Conservation (phyloP, 2,797 vertebrate genomes). For the Pteropus rufus region DNA sequence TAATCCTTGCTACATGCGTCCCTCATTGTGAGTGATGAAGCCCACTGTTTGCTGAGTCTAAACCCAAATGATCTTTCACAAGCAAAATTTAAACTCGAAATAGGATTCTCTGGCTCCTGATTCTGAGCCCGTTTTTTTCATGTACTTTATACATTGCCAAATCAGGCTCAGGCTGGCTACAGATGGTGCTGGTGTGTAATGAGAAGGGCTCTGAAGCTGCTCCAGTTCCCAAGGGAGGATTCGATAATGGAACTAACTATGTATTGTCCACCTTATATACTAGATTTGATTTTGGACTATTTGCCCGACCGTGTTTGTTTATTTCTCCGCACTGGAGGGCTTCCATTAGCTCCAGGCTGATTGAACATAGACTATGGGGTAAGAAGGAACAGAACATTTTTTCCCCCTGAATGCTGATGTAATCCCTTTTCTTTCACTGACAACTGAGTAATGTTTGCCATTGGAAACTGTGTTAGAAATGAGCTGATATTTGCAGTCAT, state of each 20-base stretch:
- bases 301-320: constrained; percentile 91
- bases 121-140: constrained; percentile 89
- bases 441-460: constrained; percentile 74
- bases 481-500: constrained; percentile 53
- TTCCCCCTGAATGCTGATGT: constrained; percentile 78
- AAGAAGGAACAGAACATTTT: constrained; percentile 76
- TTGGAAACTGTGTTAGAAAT: constrained; percentile 74
- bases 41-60: constrained; percentile 96
- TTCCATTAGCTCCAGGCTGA: constrained; percentile 86
- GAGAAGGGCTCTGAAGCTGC: constrained; percentile 88
- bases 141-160: constrained; percentile 96
- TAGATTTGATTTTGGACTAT: constrained; percentile 94
- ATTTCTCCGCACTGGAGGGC: constrained; percentile 87
- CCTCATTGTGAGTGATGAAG: constrained; percentile 97
- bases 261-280: constrained; percentile 88
- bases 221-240: constrained; percentile 90
- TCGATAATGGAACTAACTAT: constrained; percentile 91
- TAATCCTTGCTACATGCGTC: constrained; percentile 92
- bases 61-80: constrained; percentile 99
- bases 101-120: constrained; percentile 96
- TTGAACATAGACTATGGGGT: constrained; percentile 82
- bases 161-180: constrained; percentile 94
- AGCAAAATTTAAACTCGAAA: constrained; percentile 99
- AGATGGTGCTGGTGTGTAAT: constrained; percentile 96
- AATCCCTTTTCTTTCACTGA: constrained; percentile 81